Evolutionary conservation across 2,888 invertebrate genomes (phyloP).

Genomic region (Hoplodrina blanda): DNA sequence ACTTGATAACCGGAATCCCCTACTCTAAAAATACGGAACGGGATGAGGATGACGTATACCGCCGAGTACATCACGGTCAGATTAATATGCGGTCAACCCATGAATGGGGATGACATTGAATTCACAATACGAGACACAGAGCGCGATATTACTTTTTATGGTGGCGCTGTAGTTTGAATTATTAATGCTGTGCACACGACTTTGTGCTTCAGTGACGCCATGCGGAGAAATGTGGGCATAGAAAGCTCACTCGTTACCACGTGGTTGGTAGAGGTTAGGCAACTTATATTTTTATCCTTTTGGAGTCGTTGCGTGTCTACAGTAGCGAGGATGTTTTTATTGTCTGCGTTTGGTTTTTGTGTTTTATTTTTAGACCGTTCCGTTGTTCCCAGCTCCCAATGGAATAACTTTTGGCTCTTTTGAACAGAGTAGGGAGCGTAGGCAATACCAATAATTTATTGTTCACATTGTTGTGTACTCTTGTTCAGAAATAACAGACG

Average conservation of each 20-base stretch:
- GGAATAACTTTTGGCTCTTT: constrained; percentile 27
- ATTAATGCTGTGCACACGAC: constrained; percentile 53
- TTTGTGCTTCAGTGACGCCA: constrained; percentile 40
- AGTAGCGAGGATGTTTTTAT: constrained; percentile 38
- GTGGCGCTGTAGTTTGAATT: constrained; percentile 39
- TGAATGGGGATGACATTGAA: constrained; percentile 65
- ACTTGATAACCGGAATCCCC: constrained; percentile 9
- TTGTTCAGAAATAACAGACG: background rate
- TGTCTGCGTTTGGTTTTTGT: constrained; percentile 29
- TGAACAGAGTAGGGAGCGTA: constrained; percentile 3
- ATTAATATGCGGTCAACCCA: constrained; percentile 47
- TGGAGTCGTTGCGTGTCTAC: constrained; percentile 20
- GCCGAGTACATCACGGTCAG: constrained; percentile 53
- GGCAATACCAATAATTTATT: constrained; percentile 21
- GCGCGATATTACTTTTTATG: constrained; percentile 58
- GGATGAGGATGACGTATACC: constrained; percentile 48
- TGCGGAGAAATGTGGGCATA: constrained; percentile 21
- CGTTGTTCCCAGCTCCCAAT: constrained; percentile 49
- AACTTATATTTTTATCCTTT: constrained; percentile 58
- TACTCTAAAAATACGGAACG: constrained; percentile 31
- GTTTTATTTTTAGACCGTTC: constrained; percentile 44
- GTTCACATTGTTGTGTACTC: constrained; percentile 10
- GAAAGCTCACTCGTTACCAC: constrained; percentile 43
- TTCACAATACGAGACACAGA: constrained; percentile 30
- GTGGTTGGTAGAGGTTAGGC: constrained; percentile 14